Conservation (phyloP, 1,140 invertebrate species). For the Pseudomyrmex gracilis region DNA sequence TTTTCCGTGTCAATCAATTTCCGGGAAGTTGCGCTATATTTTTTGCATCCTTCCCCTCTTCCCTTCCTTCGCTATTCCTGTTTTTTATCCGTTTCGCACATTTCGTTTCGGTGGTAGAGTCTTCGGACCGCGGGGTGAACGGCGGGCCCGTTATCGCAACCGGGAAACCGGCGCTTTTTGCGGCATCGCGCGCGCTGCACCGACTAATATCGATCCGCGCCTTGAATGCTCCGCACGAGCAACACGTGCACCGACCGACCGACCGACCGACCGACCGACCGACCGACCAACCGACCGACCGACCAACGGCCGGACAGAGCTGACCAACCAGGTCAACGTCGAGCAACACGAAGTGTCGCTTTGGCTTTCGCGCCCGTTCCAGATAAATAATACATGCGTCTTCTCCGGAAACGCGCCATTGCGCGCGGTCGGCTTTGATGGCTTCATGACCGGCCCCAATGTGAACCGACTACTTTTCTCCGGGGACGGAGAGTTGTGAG, state of each 20-base stretch:
- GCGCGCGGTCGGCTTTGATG: constrained; percentile 6
- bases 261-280: constrained; percentile 6
- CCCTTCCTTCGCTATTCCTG: not conserved
- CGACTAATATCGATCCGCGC: constrained; percentile 41
- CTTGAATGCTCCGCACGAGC: constrained; percentile 44
- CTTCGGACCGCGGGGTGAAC: too few relatives aligned
- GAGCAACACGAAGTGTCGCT: constrained; percentile 33
- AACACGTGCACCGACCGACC: constrained; percentile 51
- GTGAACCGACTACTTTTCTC: not conserved
- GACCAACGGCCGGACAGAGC: constrained; percentile 12
- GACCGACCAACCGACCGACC: constrained; percentile 47
- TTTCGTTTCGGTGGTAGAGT: too few relatives aligned
- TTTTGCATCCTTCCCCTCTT: not conserved
- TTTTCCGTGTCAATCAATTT: not conserved
- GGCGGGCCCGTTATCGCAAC: not conserved
- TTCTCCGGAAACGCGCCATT: constrained; percentile 18
- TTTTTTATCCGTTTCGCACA: not conserved
- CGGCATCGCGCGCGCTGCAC: not conserved
- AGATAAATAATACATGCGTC: constrained; percentile 56
- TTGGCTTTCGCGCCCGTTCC: not conserved
- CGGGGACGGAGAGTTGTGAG: not conserved
- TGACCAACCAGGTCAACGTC: constrained; percentile 58
- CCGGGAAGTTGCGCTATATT: too few relatives aligned
- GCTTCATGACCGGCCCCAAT: not conserved
- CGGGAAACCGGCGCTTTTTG: constrained; percentile 10